These are phyloP conservation scores for Hirudo medicinalis DNA, from an alignment of 1,140 invertebrate species.

Conservation along the genomic window DNA sequence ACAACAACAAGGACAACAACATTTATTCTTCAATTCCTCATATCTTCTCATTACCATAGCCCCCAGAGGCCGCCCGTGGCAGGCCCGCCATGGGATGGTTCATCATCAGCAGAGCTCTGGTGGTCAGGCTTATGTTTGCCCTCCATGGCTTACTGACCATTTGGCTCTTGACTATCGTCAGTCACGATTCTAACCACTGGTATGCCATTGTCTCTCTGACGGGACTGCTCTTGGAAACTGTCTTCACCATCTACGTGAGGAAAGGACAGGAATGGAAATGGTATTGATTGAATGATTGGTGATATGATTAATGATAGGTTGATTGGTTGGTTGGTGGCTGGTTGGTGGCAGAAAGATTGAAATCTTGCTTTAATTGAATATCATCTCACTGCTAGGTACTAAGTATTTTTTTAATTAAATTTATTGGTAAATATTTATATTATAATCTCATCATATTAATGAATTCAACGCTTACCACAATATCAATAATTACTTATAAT, in stretches of 20 bases:
- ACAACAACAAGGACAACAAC: too few species aligned
- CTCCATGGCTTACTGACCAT: constrained; percentile 36
- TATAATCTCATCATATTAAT: too few species aligned
- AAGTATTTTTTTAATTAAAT: too few species aligned
- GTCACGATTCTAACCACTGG: constrained; percentile 33
- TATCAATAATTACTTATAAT: too few species aligned
- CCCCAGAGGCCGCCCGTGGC: too few species aligned
- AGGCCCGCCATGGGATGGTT: constrained; percentile 20
- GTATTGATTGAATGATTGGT: constrained; percentile 23
- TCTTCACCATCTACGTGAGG: constrained; percentile 34
- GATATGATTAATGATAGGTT: neutral
- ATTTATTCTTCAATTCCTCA: too few species aligned
- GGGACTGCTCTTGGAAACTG: constrained; percentile 31
- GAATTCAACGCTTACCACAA: too few species aligned
- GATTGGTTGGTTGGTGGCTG: neutral
- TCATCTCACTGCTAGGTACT: too few species aligned
- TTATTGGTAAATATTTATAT: too few species aligned
- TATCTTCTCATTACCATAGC: too few species aligned
- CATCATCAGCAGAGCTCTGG: constrained; percentile 32
- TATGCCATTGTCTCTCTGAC: constrained; percentile 31
- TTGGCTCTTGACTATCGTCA: constrained; percentile 34
- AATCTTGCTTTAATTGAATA: too few species aligned
- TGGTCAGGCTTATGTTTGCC: constrained; percentile 36
- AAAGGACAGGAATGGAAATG: constrained; percentile 41
- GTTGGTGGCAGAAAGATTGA: neutral